These are phyloP conservation scores for Zapornia atra DNA, from an alignment of 2,113 vertebrate species.

Conservation along the genomic window DNA sequence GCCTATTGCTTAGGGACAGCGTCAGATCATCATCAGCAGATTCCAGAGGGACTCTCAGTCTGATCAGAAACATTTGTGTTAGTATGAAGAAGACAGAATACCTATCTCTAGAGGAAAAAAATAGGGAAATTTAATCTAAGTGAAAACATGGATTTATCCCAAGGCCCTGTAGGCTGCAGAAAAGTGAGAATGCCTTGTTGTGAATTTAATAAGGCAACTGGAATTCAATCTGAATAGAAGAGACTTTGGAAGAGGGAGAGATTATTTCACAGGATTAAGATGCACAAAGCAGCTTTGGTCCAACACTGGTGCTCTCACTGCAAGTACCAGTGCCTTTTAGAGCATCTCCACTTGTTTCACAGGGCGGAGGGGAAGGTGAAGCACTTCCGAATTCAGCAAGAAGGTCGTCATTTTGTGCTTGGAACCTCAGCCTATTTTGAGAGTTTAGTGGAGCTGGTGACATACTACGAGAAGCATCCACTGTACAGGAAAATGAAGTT, in stretches of 20 bases:
- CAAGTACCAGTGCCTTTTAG: not conserved
- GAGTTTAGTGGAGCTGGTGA: conserved; percentile 92
- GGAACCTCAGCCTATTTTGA: conserved; percentile 93
- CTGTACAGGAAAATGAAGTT: conserved; percentile 94
- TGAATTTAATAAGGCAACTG: not conserved
- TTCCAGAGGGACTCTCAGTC: not conserved
- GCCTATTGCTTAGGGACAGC: not conserved
- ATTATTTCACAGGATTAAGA: accelerated
- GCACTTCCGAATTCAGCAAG: conserved; percentile 92
- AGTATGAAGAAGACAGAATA: not conserved
- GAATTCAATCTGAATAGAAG: not conserved
- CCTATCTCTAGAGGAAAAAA: not conserved
- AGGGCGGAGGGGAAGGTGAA: conserved; percentile 95
- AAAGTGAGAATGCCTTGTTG: not conserved
- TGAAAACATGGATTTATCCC: not conserved
- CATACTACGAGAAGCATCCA: conserved; percentile 88
- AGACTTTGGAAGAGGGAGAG: not conserved
- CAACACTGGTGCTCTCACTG: not conserved
- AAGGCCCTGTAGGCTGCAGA: not conserved
- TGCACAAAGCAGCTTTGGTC: not conserved
- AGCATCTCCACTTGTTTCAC: not conserved
- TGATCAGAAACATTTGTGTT: not conserved
- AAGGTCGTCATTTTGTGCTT: conserved; percentile 87
- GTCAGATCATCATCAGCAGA: accelerated
- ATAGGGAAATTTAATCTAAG: not conserved